Base-by-base conservation (phyloP, 2,113 vertebrate genomes). In the Pachycephala philippinensis region DNA sequence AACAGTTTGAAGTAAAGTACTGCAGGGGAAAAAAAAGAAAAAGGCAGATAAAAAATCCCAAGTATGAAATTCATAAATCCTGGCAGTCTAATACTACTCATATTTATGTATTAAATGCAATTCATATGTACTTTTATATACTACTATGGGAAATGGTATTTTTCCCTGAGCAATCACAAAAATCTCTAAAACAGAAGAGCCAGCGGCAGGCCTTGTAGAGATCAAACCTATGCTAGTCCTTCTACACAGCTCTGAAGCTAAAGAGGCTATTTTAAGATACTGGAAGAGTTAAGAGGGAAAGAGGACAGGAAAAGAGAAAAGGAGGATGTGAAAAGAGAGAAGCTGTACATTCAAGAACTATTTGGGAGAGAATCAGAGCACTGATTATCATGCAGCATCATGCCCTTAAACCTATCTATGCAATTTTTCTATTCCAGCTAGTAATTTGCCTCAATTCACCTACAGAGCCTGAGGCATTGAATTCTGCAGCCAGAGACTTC, bases 401-500 rank as follows among this genome's bases (percentile, higher is more conserved):
- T 52, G 31, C 22, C 77, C 57, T 89, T 64, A 93, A 76, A 89
- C 37, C 15, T 14, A 78, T 13, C 35, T 56, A 21, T 8, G n/a
- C 56, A 47, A 31, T 71, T 92, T 81, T 89, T 78, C 39, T 82
- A 27, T 78, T 78, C 31, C 77, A 95, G 75, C 26, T 56, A 87
- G 44, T 39, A 81, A 78, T 86, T 95, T 86, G 52, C 54, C 40
- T 93, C 87, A 87, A 49, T 69, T 93, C 87, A 94, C 74, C 70
- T 76, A 69, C 21, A 57, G 30, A 42, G 87, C 79, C 89, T 2
- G 12, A 93, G 47, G 50, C 82, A 90, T 59, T 93, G 81, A 76
- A 90, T 76, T 91, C 50, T 74, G 63, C 53, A 90, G 50, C 44
- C 70, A 79, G 65, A 78, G 40, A 49, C 53, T 89, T 81, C 47